Evolutionary conservation across 2,797 vertebrate species (phyloP), one percentile per base, ranked within the genome.

Genomic region (Columba guinea): DNA sequence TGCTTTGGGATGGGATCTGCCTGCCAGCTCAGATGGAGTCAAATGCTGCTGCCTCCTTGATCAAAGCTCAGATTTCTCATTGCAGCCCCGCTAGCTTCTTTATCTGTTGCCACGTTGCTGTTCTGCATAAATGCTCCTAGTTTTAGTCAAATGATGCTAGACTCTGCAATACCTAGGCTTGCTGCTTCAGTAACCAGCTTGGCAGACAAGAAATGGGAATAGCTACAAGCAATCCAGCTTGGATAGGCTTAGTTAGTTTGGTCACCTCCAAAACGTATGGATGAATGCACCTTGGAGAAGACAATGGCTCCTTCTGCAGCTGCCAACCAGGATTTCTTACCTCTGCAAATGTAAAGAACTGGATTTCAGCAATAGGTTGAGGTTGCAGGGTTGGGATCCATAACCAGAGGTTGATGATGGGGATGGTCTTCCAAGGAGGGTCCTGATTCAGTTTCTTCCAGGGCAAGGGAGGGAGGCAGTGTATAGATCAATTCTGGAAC

Each of bases 401-500:
- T 78, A 81, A 78, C 44, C 48, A 10, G 87, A 94, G 58, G 94
- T 55, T 95, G 95, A 89, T 92, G 79, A 82, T 95, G 95, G 94
- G 73, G 51, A 35, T 89, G 90, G 77, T 81, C 44, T 89, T 94
- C 79, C 32, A 67, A 68, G 71, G 74, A 90, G 56, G 56, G 51
- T 76, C 86, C 62, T 96, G 37, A 60, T 93, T 89, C 77, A 35
- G 37, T 79, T 91, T 63, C 70, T 84, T 95, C 53, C 52, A 75
- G 63, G 64, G 53, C 63, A 88, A 34, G 23, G 28, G 64, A 85
- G 48, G 20, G 51, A 90, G 63, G 39, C 34, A 11, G 7, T 86
- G 34, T 35, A 7, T 30, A 83, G 56, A n/a, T 89, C 74, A 79
- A 13, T 63, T 73, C 48, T 73, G 48, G 64, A 68, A 63, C 60